Evolutionary conservation across 2,797 vertebrate species (phyloP).

Genomic region (Notamacropus eugenii): DNA sequence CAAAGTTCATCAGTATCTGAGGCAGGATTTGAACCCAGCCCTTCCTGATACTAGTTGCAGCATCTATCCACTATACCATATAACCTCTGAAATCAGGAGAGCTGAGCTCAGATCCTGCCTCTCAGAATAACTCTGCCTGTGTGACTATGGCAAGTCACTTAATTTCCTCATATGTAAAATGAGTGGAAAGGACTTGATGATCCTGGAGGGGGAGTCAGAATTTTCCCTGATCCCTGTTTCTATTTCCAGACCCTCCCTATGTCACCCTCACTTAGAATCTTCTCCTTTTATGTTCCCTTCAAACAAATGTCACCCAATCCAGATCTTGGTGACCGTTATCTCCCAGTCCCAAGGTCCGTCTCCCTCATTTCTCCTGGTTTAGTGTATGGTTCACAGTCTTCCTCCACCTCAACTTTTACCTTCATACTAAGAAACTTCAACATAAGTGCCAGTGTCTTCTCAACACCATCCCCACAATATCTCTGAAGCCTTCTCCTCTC

Average conservation of each 20-base stretch:
- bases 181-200: not conserved
- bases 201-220: not conserved
- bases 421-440: not conserved
- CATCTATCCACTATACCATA: not conserved
- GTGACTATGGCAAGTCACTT: not conserved
- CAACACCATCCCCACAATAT: not conserved
- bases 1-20: not conserved
- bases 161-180: not conserved
- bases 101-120: not conserved
- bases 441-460: not conserved
- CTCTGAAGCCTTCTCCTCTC: not conserved
- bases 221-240: not conserved
- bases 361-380: not conserved
- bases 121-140: not conserved
- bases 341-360: not conserved
- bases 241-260: not conserved
- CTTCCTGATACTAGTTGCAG: not conserved
- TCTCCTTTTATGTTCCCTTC: not conserved
- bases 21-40: not conserved
- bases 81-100: not conserved
- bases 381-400: not conserved
- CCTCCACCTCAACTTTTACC: not conserved
- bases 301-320: not conserved
- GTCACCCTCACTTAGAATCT: not conserved
- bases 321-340: not conserved